Base-by-base conservation (phyloP, 1,140 invertebrate genomes). In the Danaus melanippus region DNA sequence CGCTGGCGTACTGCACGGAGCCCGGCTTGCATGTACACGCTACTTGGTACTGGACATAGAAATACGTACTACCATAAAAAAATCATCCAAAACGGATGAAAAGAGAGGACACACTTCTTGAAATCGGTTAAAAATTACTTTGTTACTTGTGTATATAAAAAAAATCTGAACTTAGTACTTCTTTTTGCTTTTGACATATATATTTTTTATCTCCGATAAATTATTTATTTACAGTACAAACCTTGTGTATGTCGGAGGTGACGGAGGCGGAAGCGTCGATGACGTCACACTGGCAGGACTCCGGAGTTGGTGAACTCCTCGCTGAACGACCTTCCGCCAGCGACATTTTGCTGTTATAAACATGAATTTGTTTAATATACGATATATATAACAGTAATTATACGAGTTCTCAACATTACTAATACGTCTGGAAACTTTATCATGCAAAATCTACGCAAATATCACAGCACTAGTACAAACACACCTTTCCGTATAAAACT, bases 191-290 rank as follows among this genome's bases (percentile, higher is more conserved):
- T n/a, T n/a, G n/a, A 11, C 6, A 46, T 46, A 46, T n/a, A 12
- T 46, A 7, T n/a, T 21, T 21, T 5, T 21, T 21, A 21, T 21
- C 1, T 5, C 5, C 5, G 17, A 7, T 12, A 12, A 7, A 43
- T 42, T 50, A 50, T 39, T 40, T 6, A 50, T 39, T n/a, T 41
- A 12, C 12, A n/a, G 10, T 42, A 44, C 21, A 12, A 56, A 88
- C 86, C 74, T 88, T 88, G 58, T 88, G 85, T 44, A 88, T 65
- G 57, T 88, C 86, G 8, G 80, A 86, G 46, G 86, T 86, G 46
- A 88, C 85, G 9, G 84, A 86, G 32, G 86, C 85, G 54, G 75
- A 32, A 32, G 7, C 21, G 7, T 32, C 21, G 4, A 32, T 85
- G 39, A 84, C 79, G 57, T 88, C 84, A 70, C 86, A 87, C 52